phyloP scores from a whole-genome alignment of 2,888 invertebrate species.

The Tipula lateralis region DNA sequence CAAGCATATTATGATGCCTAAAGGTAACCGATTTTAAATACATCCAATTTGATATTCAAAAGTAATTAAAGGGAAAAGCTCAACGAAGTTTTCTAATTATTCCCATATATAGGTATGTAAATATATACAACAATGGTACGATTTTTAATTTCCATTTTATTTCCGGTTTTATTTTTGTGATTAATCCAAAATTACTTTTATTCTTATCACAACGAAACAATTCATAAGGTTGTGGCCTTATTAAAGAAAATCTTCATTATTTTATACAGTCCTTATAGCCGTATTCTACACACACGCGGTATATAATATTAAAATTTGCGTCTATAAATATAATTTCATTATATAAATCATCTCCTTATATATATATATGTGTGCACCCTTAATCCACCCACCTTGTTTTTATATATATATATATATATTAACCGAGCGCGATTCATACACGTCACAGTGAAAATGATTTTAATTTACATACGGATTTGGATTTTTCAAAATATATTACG shows the following conservation, averaged over 20 bases:
- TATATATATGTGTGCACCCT: no score
- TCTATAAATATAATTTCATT: background rate
- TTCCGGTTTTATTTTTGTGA: background rate
- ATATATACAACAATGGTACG: background rate
- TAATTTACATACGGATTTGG: background rate
- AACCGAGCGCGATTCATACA: no score
- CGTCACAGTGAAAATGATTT: background rate
- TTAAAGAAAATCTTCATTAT: background rate
- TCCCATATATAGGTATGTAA: background rate
- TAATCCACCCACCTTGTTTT: background rate
- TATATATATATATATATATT: no score
- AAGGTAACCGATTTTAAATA: background rate
- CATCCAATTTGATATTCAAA: background rate
- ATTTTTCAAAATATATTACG: background rate
- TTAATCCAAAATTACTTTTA: background rate
- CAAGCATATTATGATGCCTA: background rate
- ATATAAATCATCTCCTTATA: background rate
- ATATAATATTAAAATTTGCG: background rate
- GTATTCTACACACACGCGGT: background rate
- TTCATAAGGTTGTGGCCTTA: background rate
- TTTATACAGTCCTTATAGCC: background rate
- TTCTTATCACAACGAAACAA: background rate
- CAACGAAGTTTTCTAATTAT: background rate
- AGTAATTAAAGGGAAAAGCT: background rate
- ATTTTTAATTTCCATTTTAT: background rate